Evolutionary conservation across 2,113 vertebrate genomes (phyloP), one percentile per base, ranked within the genome.

Genomic region (Vidua macroura): DNA sequence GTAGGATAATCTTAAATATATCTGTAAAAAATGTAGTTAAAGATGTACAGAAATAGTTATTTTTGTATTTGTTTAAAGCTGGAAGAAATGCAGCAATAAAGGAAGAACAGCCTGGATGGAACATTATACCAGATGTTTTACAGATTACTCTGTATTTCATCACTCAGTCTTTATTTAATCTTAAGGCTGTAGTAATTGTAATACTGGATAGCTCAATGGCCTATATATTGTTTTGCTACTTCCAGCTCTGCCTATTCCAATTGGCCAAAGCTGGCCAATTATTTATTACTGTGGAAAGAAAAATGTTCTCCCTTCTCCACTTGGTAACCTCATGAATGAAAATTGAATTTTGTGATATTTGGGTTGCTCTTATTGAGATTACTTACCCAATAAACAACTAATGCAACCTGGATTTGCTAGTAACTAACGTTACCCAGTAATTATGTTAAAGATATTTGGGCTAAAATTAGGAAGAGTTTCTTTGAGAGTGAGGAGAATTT

Each of bases 81-180:
- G 39, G 55, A 53, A 73, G 67, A 75, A 77, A 59, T 27, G n/a
- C 15, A 84, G 51, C 37, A 55, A 41, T 59, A 52, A 62, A 73
- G 70, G 81, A 74, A 77, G 77, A 68, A 63, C 46, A 60, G 39
- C 31, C 59, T 83, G 66, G 41, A 63, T 67, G 55, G 51, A 64
- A 10, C 51, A 11, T 85, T 18, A n/a, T 10, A 76, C 58, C 85
- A 95, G 90, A 90, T 94, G 83, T 88, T 92, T 93, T 73, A 67
- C 88, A 93, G 95, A 92, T 95, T 95, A 91, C 74, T 86, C 52
- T 86, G 68, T 75, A 79, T 91, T 72, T 88, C 87, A 86, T 83
- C 81, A 46, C 48, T 70, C 82, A 68, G 17, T 67, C 88, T 90
- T 90, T 67, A 58, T 91, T 95, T 96, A 95, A 92, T 92, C 87